These are phyloP conservation scores for Elgaria multicarinata DNA, from an alignment of 2,113 vertebrate species.

Conservation along the genomic window DNA sequence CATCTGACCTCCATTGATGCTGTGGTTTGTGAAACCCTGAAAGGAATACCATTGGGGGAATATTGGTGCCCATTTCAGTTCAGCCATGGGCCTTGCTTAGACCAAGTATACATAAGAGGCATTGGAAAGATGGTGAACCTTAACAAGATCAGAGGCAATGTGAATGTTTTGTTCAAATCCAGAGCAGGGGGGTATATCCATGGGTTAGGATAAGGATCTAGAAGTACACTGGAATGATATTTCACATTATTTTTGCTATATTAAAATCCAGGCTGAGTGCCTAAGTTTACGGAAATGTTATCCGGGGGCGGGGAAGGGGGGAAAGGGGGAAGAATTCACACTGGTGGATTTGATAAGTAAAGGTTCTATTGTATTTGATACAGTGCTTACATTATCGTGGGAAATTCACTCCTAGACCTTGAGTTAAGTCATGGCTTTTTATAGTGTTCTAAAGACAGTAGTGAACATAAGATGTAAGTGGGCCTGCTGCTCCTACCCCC, in stretches of 20 bases:
- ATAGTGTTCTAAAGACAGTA: no score
- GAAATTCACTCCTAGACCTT: no score
- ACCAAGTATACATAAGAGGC: constrained; percentile 54
- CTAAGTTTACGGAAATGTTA: background rate
- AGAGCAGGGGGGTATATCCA: constrained; percentile 56
- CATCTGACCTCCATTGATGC: constrained; percentile 55
- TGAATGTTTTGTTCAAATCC: constrained; percentile 45
- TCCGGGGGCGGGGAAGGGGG: no score
- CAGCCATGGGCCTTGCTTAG: constrained; percentile 64
- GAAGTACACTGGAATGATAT: constrained; percentile 9
- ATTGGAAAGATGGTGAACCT: constrained; percentile 47
- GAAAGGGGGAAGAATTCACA: background rate
- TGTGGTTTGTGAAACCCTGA: constrained; percentile 66
- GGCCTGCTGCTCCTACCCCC: no score
- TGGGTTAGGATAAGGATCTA: constrained; percentile 16
- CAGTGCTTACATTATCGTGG: no score
- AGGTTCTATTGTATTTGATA: background rate
- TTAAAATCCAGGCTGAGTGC: constrained; percentile 29
- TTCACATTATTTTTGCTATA: constrained; percentile 64
- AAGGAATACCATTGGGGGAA: constrained; percentile 65
- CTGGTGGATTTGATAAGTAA: background rate
- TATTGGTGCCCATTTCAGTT: constrained; percentile 69
- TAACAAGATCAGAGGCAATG: constrained; percentile 58
- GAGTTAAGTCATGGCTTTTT: no score
- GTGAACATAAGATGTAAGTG: no score